These are phyloP conservation scores for Sebastes schlegelii DNA, from an alignment of 2,113 vertebrate species.

Conservation along the genomic window DNA sequence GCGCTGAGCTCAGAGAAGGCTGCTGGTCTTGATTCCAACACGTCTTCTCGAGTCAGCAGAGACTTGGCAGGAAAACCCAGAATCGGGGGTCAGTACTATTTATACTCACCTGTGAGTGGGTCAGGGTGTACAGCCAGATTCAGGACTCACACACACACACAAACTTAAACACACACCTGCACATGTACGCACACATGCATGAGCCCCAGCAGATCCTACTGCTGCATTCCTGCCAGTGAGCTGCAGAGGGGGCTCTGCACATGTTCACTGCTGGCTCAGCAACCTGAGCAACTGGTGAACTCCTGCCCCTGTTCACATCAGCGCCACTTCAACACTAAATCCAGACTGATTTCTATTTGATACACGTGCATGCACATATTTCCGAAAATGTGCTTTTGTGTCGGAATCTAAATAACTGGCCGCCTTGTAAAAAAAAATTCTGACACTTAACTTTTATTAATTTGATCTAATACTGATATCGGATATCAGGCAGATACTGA, in stretches of 20 bases:
- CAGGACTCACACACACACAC: background rate
- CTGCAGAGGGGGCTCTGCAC: constrained; percentile 77
- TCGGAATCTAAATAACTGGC: background rate
- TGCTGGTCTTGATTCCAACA: constrained; percentile 21
- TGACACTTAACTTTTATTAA: background rate
- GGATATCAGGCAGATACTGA: too few relatives aligned
- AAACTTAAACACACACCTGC: background rate
- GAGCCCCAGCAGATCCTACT: background rate
- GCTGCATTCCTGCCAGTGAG: constrained; percentile 39
- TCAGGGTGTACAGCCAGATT: constrained; percentile 68
- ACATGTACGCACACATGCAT: background rate
- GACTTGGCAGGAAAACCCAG: constrained; percentile 40
- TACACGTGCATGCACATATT: background rate
- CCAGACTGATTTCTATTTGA: background rate
- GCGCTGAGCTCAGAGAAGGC: background rate
- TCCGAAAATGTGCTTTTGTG: background rate
- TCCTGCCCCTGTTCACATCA: background rate
- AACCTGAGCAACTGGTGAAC: constrained; percentile 27
- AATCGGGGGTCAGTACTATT: constrained; percentile 45
- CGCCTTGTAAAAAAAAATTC: background rate
- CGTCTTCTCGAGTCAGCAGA: constrained; percentile 22
- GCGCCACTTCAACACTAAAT: background rate
- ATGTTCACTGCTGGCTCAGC: constrained; percentile 57
- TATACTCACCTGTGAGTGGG: constrained; percentile 57
- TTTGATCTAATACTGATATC: background rate